phyloP scores from a whole-genome alignment of 2,888 invertebrate species.

The Serripes groenlandicus region DNA sequence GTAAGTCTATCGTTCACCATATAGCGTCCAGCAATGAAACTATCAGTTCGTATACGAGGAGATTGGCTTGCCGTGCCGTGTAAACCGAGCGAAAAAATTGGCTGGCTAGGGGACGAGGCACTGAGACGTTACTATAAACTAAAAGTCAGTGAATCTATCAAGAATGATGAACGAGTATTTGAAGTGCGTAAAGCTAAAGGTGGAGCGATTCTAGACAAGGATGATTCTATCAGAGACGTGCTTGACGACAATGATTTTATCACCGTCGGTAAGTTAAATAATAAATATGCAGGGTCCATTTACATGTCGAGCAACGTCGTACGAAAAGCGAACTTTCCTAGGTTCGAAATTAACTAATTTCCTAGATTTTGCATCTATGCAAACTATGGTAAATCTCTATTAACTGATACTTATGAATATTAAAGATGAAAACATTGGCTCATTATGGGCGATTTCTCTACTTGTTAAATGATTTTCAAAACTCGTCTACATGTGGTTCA shows the following conservation, averaged over 20 bases:
- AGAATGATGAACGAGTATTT: constrained; percentile 81
- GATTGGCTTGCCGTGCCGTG: constrained; percentile 89
- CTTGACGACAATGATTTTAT: constrained; percentile 90
- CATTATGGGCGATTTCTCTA: too few relatives aligned
- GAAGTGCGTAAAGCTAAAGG: constrained; percentile 89
- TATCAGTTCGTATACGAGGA: constrained; percentile 88
- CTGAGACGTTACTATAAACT: constrained; percentile 87
- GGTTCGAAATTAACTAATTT: too few relatives aligned
- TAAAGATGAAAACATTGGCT: too few relatives aligned
- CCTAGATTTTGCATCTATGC: too few relatives aligned
- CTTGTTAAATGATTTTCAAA: too few relatives aligned
- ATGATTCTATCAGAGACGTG: constrained; percentile 88
- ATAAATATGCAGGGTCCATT: neutral
- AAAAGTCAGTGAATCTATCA: constrained; percentile 73
- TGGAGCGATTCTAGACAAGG: constrained; percentile 89
- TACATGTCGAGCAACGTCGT: neutral
- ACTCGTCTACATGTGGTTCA: too few relatives aligned
- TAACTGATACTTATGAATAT: too few relatives aligned
- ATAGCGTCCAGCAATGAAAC: constrained; percentile 87
- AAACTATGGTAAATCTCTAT: too few relatives aligned
- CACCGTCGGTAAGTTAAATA: constrained; percentile 87
- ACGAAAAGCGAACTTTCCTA: too few relatives aligned
- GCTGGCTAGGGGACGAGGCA: constrained; percentile 88
- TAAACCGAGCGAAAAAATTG: constrained; percentile 86
- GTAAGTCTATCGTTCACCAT: too few relatives aligned